Evolutionary conservation across 2,888 invertebrate species (phyloP).

Genomic region (Magallana nippona): DNA sequence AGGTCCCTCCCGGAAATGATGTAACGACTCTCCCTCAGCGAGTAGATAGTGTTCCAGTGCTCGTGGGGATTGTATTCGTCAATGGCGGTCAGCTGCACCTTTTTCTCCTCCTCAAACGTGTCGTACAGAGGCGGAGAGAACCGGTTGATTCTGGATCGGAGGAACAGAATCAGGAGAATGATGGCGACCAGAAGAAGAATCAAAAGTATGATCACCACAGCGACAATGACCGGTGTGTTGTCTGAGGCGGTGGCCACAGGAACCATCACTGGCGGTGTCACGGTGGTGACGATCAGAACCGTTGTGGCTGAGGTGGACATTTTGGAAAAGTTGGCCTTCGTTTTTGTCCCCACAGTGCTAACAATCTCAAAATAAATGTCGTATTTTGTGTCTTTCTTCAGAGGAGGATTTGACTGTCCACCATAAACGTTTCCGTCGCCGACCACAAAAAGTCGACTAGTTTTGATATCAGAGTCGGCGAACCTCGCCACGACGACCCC

Average conservation of each 20-base stretch:
- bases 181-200: conserved; percentile 61
- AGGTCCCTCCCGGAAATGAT: conserved; percentile 67
- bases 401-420: conserved; percentile 88
- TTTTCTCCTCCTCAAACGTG: conserved; percentile 56
- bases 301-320: conserved; percentile 53
- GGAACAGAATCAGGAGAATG: conserved; percentile 61
- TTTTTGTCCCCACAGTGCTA: conserved; percentile 85
- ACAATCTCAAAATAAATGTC: conserved; percentile 87
- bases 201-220: conserved; percentile 65
- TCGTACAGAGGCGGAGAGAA: conserved; percentile 46
- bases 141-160: conserved; percentile 55
- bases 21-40: conserved; percentile 66
- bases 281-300: conserved; percentile 32
- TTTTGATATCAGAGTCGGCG: conserved; percentile 84
- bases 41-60: conserved; percentile 70
- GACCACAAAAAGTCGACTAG: conserved; percentile 85
- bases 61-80: conserved; percentile 68
- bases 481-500: conserved; percentile 85
- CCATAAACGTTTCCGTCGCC: conserved; percentile 89
- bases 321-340: conserved; percentile 85
- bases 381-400: conserved; percentile 84
- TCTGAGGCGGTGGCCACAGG: neutral
- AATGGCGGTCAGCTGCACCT: conserved; percentile 51
- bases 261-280: conserved; percentile 10
- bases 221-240: conserved; percentile 58